Base-by-base conservation (phyloP, 2,888 invertebrate genomes). In the Panzeria rudis region DNA sequence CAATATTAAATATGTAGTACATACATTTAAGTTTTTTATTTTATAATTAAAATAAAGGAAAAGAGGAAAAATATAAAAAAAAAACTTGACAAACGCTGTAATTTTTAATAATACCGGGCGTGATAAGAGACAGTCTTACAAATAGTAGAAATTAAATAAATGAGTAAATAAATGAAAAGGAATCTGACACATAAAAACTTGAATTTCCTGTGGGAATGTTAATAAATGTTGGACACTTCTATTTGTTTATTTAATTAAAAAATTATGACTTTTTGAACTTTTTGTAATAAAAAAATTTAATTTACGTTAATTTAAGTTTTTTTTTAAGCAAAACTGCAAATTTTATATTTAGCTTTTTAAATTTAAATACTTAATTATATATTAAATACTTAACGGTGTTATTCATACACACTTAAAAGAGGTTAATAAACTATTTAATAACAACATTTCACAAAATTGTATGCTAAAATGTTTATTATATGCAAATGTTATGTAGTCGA, bases 21-120 rank as follows among this genome's bases (percentile, higher is more conserved):
- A 61, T 54, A 52, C 35, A 59, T n/a, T n/a, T n/a, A 56, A 32
- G 8, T 54, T 17, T n/a, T 7, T 62, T 72, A 77, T 84, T 76
- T 29, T 29, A 5, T 68, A 84, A 80, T 84, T 73, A 80, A 80
- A 68, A 80, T 76, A 72, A 64, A 38, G 52, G 29, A 52, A 78
- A 41, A 47, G 17, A 11, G 11, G n/a, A 61, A 56, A 32, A 59
- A 8, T 4, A 23, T 11, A 20, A 56, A 66, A n/a, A n/a, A 75
- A 56, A 61, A 72, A 61, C 35, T 52, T 59, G 9, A 62, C 76
- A 80, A 66, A 73, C n/a, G 20, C 54, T 77, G 66, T 76, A 66
- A 76, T 61, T 52, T 76, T 84, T 66, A 69, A 77, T 72, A 59
- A 47, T 17, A 41, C 17, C 41, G 35, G 38, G 54, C 47, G 54